Evolutionary conservation across 2,888 invertebrate species (phyloP), one percentile per base, ranked within the genome.

Genomic region (Alitta virens): DNA sequence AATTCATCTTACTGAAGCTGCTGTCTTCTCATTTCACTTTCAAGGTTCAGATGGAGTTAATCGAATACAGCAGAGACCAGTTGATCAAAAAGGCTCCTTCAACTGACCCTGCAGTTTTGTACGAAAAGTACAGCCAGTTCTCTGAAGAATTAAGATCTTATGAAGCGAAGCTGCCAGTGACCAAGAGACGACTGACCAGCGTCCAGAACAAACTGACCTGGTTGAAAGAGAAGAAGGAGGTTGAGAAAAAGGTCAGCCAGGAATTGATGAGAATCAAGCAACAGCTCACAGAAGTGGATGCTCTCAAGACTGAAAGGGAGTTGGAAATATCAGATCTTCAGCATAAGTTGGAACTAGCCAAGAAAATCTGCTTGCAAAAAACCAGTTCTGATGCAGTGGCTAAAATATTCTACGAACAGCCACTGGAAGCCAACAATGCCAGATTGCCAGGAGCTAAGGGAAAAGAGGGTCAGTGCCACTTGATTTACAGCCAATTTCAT

Each of bases 361-460:
- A 72, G 38, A 54, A 70, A 51, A 70, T 78, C 16, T 62, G 71
- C 43, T 63, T 74, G 25, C 74, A 70, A 57, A 78, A 78, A 63
- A 74, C 69, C 1, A 74, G 74, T 57, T 74, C 70, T 21, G 78
- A 78, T 52, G 69, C 72, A 3, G 71, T 76, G 18, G 72, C 73
- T 56, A 76, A 75, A 64, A 74, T 78, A 5, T 78, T 72, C 65
- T 73, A 77, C 67, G 70, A 71, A 52, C 69, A 75, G 50, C 76
- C 76, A 0, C 68, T 77, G 38, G 63, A 57, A 23, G 40, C 63
- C 50, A 64, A 59, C 64, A 52, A 38, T 18, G n/a, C 60, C 14
- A 46, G 67, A 27, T 27, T 67, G 27, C 67, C 67, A 14, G 68
- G 63, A 1, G 24, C 63, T 9, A 53, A 56, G 16, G 42, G 59